These are phyloP conservation scores for Ictalurus punctatus DNA, from an alignment of 2,113 vertebrate species.

Conservation along the genomic window DNA sequence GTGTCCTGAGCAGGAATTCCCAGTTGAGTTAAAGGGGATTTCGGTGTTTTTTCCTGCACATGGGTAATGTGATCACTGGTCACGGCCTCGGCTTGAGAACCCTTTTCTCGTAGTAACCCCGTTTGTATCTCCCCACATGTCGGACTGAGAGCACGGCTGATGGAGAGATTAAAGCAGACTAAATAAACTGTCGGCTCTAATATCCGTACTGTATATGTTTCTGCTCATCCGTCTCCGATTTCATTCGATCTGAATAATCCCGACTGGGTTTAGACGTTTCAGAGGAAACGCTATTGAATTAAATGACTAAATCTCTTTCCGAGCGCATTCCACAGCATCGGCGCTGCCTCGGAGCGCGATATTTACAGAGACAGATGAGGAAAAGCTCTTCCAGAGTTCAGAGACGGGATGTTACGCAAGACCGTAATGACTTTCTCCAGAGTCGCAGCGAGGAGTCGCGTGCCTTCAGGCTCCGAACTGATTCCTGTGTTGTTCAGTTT, in stretches of 20 bases:
- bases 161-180: background rate
- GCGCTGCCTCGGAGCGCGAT: background rate
- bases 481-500: constrained; percentile 4
- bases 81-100: background rate
- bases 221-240: background rate
- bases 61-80: background rate
- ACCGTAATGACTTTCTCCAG: constrained; percentile 39
- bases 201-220: background rate
- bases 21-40: background rate
- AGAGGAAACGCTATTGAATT: background rate
- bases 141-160: background rate
- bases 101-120: background rate
- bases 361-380: background rate
- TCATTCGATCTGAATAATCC: background rate
- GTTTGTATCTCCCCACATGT: background rate
- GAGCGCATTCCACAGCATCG: background rate
- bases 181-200: background rate
- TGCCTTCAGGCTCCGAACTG: constrained; percentile 28
- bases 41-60: background rate
- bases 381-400: background rate
- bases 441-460: constrained; percentile 25
- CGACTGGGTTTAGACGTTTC: background rate
- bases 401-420: constrained; percentile 31
- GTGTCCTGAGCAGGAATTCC: background rate
- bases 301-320: background rate